Base-by-base conservation (phyloP, 2,888 invertebrate genomes). In the Brachylomia viminalis region DNA sequence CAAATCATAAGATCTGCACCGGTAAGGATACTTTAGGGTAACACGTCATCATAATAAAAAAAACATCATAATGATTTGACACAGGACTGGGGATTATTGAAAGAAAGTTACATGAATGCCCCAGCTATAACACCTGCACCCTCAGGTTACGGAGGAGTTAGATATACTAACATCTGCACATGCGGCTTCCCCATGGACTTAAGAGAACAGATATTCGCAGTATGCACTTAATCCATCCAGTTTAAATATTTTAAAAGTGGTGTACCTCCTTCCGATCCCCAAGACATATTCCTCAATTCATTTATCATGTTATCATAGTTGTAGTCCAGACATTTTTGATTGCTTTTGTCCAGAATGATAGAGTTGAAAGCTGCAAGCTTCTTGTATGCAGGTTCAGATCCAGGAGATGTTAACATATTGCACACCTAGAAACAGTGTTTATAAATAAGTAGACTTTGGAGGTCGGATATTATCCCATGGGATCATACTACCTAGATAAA, bases 281-380 rank as follows among this genome's bases (percentile, higher is more conserved):
- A 99, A 7, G 97, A 97, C 2, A 95, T 93, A 80, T 98, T 97
- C 85, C 97, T 97, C 92, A 98, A 93, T 62, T 97, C 97, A 1
- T 97, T 92, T 54, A 99, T 97, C 97, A 98, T 98, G 82, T 97
- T 98, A 20, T 97, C 95, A 89, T 99, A 99, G 85, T 97, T 98
- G 91, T 98, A 98, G 92, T 99, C 98, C 75, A 99, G 93, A 92
- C 99, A 99, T 38, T 97, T 97, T 90, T 98, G 97, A 30, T 97
- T 97, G 23, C 97, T 96, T 10, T 97, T 97, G 8, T 97, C 94
- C 79, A 99, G 91, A 74, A 98, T 91, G 83, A 98, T 93, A 7
- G 96, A 95, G 92, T 98, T 99, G 56, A 99, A 98, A 23, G 96
- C 95, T 0, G 98, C 99, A 72, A 98, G 97, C 79, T 98, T 97